These are phyloP conservation scores for Mus pahari DNA, from an alignment of 2,113 vertebrate genomes.

Conservation along the genomic window DNA sequence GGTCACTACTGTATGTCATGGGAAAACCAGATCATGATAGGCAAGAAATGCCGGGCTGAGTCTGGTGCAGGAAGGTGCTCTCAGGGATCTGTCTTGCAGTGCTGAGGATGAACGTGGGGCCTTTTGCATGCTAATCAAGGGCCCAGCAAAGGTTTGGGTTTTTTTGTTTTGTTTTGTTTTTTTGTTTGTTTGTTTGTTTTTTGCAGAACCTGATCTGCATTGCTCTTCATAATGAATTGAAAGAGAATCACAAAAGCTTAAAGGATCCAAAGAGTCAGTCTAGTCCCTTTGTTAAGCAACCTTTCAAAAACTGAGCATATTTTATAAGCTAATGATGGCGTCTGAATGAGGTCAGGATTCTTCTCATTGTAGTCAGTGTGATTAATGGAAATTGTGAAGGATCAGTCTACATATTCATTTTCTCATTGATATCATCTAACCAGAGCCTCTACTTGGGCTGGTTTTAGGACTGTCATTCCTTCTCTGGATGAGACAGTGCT, in stretches of 20 bases:
- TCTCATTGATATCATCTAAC: not conserved
- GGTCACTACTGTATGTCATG: not conserved
- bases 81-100: not conserved
- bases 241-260: conserved; percentile 1
- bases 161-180: no score
- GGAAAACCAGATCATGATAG: not conserved
- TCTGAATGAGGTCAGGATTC: not conserved
- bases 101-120: not conserved
- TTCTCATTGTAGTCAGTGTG: not conserved
- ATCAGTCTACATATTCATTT: not conserved
- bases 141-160: not conserved
- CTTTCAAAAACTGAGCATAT: conserved; percentile 32
- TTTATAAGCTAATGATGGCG: conserved; percentile 5
- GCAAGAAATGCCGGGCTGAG: not conserved
- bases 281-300: not conserved
- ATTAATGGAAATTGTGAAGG: not conserved
- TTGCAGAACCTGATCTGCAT: conserved; percentile 52
- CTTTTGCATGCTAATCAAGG: not conserved
- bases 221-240: conserved; percentile 32
- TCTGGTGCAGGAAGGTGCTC: not conserved
- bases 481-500: not conserved
- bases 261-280: conserved; percentile 10
- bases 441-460: not conserved
- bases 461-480: not conserved
- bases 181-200: not conserved